Base-by-base conservation (phyloP, 2,113 vertebrate species). In the Potamarius usumacintae region DNA sequence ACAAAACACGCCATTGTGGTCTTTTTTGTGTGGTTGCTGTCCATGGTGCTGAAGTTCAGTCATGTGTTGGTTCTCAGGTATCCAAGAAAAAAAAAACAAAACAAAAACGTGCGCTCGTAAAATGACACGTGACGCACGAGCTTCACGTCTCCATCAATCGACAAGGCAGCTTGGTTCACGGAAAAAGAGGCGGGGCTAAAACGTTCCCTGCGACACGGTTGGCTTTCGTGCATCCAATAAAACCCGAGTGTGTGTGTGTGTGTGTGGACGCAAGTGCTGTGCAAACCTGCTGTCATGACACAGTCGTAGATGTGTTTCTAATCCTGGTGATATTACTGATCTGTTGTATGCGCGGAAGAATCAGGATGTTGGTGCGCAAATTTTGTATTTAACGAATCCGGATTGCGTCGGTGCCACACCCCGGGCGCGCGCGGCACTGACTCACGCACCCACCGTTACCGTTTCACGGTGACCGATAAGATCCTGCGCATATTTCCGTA, bases 391-490 rank as follows among this genome's bases (percentile, higher is more conserved):
- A 55, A 79, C n/a, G 30, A n/a, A 71, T 67, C 69, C 30, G 27
- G 18, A 42, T 12, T 30, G 30, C 77, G 50, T 80, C 30, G 50
- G 55, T 79, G 88, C 88, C 89, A 89, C 89, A 76, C 88, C 91
- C 87, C 80, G 81, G 83, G 67, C 50, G 79, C 79, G 83, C 86
- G 83, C 89, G 87, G 76, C 82, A 84, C 83, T 90, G 90, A 91
- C 89, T 89, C 89, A 91, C 88, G 82, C 42, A 57, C 25, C 22
- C 74, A 25, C 55, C n/a, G 72, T 27, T 76, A 86, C 27, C 34
- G 79, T 50, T 34, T 71, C 50, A 57, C 67, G 67, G 80, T 76
- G 34, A 79, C 72, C 83, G 67, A 76, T 1, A 60, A 27, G 52
- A 55, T 72, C 74, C 74, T 81, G 65, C 85, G 82, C 69, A 67